Evolutionary conservation across 2,888 invertebrate genomes (phyloP).

Genomic region (Laspeyria flexula): DNA sequence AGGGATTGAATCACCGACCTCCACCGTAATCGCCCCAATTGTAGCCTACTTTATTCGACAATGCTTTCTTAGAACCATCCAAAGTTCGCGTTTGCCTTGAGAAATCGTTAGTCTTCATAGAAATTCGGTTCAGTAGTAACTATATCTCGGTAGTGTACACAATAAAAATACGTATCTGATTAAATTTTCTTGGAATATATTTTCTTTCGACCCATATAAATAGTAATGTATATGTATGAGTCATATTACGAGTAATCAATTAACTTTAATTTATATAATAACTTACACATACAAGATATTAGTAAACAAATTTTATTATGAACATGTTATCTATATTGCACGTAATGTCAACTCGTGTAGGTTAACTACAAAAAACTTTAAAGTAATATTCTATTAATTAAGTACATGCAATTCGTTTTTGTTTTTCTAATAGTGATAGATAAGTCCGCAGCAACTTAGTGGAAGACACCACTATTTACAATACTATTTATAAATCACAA

Average conservation of each 20-base stretch:
- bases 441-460: no score
- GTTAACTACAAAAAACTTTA: no score
- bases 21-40: conserved; percentile 45
- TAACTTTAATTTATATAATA: neutral
- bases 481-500: no score
- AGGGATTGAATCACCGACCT: conserved; percentile 66
- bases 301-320: no score
- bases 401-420: no score
- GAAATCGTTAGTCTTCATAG: conserved; percentile 33
- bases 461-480: no score
- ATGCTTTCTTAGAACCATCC: conserved; percentile 36
- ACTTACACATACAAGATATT: neutral
- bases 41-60: conserved; percentile 21
- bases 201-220: neutral
- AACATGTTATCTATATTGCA: no score
- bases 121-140: conserved; percentile 27
- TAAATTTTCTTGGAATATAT: conserved; percentile 4
- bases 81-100: conserved; percentile 26
- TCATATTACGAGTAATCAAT: conserved; percentile 3
- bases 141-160: conserved; percentile 29
- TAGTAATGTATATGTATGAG: no score
- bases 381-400: no score
- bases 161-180: conserved; percentile 7
- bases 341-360: no score
- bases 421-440: no score